phyloP scores from a whole-genome alignment of 2,113 vertebrate species.

The Saccopteryx bilineata region DNA sequence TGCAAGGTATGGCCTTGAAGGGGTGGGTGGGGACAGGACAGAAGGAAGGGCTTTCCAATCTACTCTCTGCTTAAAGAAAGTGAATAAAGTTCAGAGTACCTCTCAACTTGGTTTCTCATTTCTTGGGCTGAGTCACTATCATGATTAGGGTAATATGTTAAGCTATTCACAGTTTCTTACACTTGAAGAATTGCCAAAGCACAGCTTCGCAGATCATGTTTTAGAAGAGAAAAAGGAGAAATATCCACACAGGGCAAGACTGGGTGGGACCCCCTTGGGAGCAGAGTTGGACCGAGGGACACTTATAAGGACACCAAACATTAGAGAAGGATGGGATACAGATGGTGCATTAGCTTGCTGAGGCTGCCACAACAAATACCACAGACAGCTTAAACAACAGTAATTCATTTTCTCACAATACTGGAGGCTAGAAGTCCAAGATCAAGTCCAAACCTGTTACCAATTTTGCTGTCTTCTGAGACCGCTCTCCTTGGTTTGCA shows the following conservation, averaged over 20 bases:
- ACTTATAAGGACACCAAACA: neutral
- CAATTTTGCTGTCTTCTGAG: neutral
- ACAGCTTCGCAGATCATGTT: neutral
- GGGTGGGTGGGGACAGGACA: neutral
- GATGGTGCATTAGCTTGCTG: neutral
- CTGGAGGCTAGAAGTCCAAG: neutral
- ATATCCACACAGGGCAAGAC: neutral
- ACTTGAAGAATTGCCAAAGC: neutral
- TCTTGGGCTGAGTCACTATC: neutral
- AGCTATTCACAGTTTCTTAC: neutral
- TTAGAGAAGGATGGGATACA: neutral
- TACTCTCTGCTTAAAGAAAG: neutral
- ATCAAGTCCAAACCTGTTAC: neutral
- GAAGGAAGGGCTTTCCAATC: neutral
- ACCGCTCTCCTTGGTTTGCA: neutral
- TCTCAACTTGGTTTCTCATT: neutral
- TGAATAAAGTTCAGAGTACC: neutral
- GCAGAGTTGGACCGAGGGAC: neutral
- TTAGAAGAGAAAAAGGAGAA: neutral
- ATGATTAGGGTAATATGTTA: neutral
- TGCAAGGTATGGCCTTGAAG: neutral
- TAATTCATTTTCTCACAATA: neutral
- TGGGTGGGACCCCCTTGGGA: neutral
- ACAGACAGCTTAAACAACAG: neutral
- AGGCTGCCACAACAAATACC: neutral